Base-by-base conservation (phyloP, 2,888 invertebrate species). In the Toxonevra muliebris region DNA sequence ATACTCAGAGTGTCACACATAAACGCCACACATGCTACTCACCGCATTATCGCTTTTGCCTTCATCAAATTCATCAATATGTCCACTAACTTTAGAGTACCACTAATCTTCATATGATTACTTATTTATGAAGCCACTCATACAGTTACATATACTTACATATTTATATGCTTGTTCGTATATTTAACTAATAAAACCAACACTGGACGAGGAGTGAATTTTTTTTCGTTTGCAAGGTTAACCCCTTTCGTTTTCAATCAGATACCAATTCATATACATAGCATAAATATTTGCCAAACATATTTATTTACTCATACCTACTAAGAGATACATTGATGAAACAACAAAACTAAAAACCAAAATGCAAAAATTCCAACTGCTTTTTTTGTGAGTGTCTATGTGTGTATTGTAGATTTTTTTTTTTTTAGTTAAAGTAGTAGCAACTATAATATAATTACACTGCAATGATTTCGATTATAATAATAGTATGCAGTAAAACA, bases 241-340 rank as follows among this genome's bases (percentile, higher is more conserved):
- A 66, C 66, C 60, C 66, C 66, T 66, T 66, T 66, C 66, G 45
- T 61, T 66, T 66, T 66, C 66, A 66, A 60, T 61, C 61, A 60
- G 54, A 11, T n/a, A 40, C 41, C 53, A 19, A 53, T 11, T 17
- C 13, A 53, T 17, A 30, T 7, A 30, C 30, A 30, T 15, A 52
- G 15, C 15, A 52, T 15, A 15, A 52, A 2, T 15, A 53, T 53
- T 53, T 53, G 53, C 53, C 17, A 19, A 53, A 53, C 17, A 53
- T 53, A 17, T 19, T 11, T 53, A 17, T 19, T 11, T 17, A 53
- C 12, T 17, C 19, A 53, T 17, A 53, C 17, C 48, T 0, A 53
- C 8, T 17, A 53, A 15, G 12, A 13, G 17, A 53, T 4, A 11
- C 9, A 53, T 17, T 53, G 15, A 12, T 15, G 19, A 19, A 17